Evolutionary conservation across 2,797 vertebrate species (phyloP).

Genomic region (Tympanoctomys barrerae): DNA sequence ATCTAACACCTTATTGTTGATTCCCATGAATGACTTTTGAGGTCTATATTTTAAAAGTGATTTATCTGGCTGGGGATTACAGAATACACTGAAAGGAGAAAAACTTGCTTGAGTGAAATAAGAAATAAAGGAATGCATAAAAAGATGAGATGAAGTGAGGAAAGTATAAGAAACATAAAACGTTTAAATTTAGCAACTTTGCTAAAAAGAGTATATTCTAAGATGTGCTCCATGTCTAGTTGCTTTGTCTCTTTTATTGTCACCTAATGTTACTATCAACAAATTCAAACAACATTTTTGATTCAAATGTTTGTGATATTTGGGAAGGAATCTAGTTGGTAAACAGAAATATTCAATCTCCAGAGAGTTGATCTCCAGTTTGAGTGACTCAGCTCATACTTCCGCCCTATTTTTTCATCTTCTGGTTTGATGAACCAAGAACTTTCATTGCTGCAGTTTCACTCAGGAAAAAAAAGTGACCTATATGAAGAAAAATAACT

Average conservation of each 20-base stretch:
- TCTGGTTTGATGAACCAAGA: background rate
- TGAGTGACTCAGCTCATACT: background rate
- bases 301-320: slow-evolving; percentile 44
- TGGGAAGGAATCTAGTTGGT: background rate
- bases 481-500: slow-evolving; percentile 26
- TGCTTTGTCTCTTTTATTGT: background rate
- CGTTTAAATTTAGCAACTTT: slow-evolving; percentile 24
- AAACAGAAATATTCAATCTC: background rate
- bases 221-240: background rate
- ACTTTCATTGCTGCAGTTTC: background rate
- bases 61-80: background rate
- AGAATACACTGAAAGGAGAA: background rate
- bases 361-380: slow-evolving; percentile 18
- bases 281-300: background rate
- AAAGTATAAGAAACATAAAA: slow-evolving; percentile 12
- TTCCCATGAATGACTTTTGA: background rate
- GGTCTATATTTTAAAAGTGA: slow-evolving; percentile 17
- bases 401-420: background rate
- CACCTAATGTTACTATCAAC: background rate
- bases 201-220: background rate
- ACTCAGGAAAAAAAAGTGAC: slow-evolving; percentile 1
- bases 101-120: background rate
- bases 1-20: background rate
- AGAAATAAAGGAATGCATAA: background rate
- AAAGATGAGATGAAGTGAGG: background rate